phyloP scores from a whole-genome alignment of 2,797 vertebrate species.

The Leptodactylus fallax region DNA sequence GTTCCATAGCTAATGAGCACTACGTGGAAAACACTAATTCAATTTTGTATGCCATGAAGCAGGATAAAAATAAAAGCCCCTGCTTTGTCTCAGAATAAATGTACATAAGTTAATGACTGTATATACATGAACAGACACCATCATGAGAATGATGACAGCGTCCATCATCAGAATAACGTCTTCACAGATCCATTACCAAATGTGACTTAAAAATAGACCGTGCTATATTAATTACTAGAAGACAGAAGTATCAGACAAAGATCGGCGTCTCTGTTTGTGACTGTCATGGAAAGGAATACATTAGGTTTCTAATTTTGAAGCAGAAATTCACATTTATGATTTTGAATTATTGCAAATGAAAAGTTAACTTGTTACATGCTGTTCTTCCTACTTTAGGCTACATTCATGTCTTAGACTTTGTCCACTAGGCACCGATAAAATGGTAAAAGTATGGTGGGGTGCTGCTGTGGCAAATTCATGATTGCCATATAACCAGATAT shows the following conservation, averaged over 20 bases:
- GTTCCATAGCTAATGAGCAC: constrained; percentile 26
- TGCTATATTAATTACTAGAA: not conserved
- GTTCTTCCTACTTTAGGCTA: no score
- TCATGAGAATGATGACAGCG: not conserved
- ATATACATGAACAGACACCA: not conserved
- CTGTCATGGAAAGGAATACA: no score
- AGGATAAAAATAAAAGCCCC: constrained; percentile 16
- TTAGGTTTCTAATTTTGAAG: no score
- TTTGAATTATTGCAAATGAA: no score
- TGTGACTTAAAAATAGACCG: not conserved
- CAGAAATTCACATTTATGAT: no score
- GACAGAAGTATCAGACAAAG: not conserved
- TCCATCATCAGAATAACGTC: not conserved
- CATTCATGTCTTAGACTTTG: no score
- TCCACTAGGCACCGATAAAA: no score
- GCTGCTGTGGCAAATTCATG: no score
- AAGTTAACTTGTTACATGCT: no score
- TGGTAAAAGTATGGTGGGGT: no score
- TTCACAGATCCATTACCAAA: not conserved
- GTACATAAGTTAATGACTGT: constrained; percentile 3
- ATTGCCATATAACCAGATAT: no score
- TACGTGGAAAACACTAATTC: constrained; percentile 21
- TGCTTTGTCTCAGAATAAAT: constrained; percentile 19
- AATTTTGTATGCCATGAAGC: constrained; percentile 31
- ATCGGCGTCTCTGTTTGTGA: not conserved